phyloP scores from a whole-genome alignment of 2,888 invertebrate genomes.

The Megalurothrips usitatus region DNA sequence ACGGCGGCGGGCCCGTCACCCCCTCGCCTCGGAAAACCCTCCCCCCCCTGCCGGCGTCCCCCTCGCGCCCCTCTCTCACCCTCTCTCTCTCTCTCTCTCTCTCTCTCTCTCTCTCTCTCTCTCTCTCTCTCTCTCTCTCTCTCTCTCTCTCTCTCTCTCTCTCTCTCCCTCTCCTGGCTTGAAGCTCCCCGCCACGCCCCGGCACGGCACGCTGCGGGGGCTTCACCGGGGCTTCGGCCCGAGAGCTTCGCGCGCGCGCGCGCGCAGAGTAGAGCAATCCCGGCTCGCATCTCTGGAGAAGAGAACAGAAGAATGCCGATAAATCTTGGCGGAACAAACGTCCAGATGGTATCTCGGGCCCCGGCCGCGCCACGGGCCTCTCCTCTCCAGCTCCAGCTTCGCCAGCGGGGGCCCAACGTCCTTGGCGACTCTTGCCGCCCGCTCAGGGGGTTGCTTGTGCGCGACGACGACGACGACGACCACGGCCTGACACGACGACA shows the following conservation, averaged over 20 bases:
- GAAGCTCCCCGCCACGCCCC: background rate
- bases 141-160: no score
- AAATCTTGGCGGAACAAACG: slow-evolving; percentile 22
- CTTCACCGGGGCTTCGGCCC: no score
- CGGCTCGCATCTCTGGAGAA: slow-evolving; percentile 4
- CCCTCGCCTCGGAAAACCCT: slow-evolving; percentile 6
- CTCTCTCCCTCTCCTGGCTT: no score
- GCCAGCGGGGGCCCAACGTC: background rate
- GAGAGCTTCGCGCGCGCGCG: no score
- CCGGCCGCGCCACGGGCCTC: background rate
- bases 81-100: no score
- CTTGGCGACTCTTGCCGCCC: background rate
- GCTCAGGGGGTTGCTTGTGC: background rate
- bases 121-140: no score
- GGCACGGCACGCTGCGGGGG: background rate
- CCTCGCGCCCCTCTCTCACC: no score
- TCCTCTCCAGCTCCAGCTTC: no score
- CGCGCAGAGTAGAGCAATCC: slow-evolving; percentile 16
- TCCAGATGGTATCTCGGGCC: slow-evolving; percentile 15
- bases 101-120: no score
- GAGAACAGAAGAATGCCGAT: slow-evolving; percentile 20
- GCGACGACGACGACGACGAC: no score
- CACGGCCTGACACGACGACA: no score
- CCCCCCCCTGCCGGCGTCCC: background rate
- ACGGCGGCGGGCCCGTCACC: background rate